phyloP scores from a whole-genome alignment of 2,888 invertebrate species.

The Caenorhabditis macrosperma region DNA sequence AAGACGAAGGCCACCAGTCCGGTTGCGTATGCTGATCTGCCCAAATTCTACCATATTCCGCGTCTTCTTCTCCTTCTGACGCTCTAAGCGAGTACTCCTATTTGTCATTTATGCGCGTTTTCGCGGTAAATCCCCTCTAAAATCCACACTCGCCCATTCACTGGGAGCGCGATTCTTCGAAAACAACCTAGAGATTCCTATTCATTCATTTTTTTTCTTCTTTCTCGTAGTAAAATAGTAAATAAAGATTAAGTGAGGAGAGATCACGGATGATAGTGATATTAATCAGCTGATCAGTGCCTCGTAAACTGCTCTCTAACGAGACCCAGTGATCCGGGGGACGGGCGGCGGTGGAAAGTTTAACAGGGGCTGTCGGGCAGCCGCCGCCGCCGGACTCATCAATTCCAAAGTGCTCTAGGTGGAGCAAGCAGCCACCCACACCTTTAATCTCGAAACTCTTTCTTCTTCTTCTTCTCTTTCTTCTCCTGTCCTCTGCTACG shows the following conservation, averaged over 20 bases:
- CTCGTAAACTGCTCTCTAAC: constrained; percentile 32
- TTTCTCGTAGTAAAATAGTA: constrained; percentile 31
- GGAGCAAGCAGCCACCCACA: constrained; percentile 54
- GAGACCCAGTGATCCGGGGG: neutral
- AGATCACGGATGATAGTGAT: constrained; percentile 28
- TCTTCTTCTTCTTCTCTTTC: constrained; percentile 4
- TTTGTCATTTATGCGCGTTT: neutral
- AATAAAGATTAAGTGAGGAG: constrained; percentile 37
- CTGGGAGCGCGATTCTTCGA: constrained; percentile 10
- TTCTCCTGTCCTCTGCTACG: neutral
- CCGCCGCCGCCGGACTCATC: constrained; percentile 15
- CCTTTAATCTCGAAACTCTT: constrained; percentile 46
- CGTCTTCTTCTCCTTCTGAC: too few relatives aligned
- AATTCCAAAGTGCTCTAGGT: constrained; percentile 47
- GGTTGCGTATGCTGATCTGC: neutral
- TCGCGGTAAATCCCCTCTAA: constrained; percentile 8
- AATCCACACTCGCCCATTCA: constrained; percentile 12
- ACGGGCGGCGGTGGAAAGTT: constrained; percentile 18
- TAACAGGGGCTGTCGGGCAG: constrained; percentile 21
- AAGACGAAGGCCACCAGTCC: neutral
- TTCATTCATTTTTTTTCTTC: neutral
- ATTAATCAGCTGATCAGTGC: constrained; percentile 43
- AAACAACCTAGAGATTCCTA: constrained; percentile 23
- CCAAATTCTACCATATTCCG: neutral
- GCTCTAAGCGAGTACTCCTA: neutral